Percentiles rank a stretch among this genome's conserved stretches.
Conservation (phyloP, 2,888 invertebrate species). For the Dexiosoma caninum region DNA sequence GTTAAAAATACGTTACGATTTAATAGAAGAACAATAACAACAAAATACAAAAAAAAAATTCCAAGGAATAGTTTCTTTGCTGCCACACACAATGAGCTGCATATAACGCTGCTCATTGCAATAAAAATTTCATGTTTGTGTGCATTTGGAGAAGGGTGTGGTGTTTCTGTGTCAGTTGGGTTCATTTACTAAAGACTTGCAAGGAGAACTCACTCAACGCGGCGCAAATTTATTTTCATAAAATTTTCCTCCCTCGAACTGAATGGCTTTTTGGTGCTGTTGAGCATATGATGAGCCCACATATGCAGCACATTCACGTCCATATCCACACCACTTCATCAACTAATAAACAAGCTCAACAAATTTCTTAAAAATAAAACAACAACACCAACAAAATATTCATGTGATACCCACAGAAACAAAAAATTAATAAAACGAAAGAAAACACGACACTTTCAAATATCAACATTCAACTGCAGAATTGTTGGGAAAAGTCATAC, state of each 20-base stretch:
- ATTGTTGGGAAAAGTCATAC: conserved; percentile 34
- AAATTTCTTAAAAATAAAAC: conserved; percentile 17
- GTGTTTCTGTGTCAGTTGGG: not conserved
- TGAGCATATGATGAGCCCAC: conserved; percentile 52
- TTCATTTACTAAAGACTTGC: conserved; percentile 3
- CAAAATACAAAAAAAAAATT: conserved; percentile 9
- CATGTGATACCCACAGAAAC: conserved; percentile 35
- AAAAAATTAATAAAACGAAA: conserved; percentile 20
- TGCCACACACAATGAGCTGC: conserved; percentile 41
- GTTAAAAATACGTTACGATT: conserved; percentile 50
- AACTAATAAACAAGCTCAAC: conserved; percentile 38
- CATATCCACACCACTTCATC: conserved; percentile 9
- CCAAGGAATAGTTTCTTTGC: conserved; percentile 22
- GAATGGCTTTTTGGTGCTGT: conserved; percentile 17
- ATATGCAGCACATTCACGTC: no score
- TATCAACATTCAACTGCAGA: conserved; percentile 1
- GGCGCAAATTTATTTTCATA: conserved; percentile 41
- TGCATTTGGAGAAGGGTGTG: not conserved
- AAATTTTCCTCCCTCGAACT: conserved; percentile 49
- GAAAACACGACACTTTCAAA: conserved; percentile 34
- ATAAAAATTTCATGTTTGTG: conserved; percentile 1
- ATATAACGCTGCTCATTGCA: conserved; percentile 42
- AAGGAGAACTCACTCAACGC: conserved; percentile 8
- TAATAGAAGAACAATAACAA: conserved; percentile 44
- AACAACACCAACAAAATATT: not conserved